Evolutionary conservation across 2,888 invertebrate genomes (phyloP), one percentile per base, ranked within the genome.

Genomic region (Bellardia bayeri): DNA sequence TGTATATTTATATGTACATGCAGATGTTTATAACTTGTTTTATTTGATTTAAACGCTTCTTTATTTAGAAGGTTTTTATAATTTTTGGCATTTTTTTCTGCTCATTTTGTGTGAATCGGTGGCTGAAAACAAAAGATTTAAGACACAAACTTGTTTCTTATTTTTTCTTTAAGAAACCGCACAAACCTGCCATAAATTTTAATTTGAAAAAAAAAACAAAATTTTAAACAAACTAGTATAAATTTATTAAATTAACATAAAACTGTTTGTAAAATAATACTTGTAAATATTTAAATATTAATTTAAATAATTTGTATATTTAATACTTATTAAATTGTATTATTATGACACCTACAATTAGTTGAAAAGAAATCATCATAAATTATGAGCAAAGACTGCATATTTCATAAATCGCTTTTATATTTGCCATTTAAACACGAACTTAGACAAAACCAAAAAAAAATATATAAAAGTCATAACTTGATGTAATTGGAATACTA

Each of bases 71-170:
- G 33, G 49, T 82, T 82, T 68, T 68, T 83, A 68, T 23, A 66
- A n/a, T 23, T 58, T 61, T 78, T 76, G 33, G 58, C 45, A 56
- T 72, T 42, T 72, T 72, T 66, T 54, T 58, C 66, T 45, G 16
- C 30, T 78, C 4, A 23, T 49, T 45, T 56, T 58, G 45, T 66
- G 23, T 23, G 37, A 30, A 5, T 37, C 5, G 8, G 51, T 71
- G n/a, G 68, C 37, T 16, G 51, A 71, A 85, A 89, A 86, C 89
- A 81, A 89, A 88, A 89, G 88, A 87, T 49, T 88, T 82, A 84
- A 83, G 76, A 61, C 40, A 82, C 85, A 84, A 89, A 88, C 89
- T 86, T 86, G 87, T 83, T 88, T 85, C 30, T 33, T 23, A 14
- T 64, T 23, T 58, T 74, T 16, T 45, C 16, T 56, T 33, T 6